Conservation (phyloP, 2,797 vertebrate species). For the Notolabrus celidotus region DNA sequence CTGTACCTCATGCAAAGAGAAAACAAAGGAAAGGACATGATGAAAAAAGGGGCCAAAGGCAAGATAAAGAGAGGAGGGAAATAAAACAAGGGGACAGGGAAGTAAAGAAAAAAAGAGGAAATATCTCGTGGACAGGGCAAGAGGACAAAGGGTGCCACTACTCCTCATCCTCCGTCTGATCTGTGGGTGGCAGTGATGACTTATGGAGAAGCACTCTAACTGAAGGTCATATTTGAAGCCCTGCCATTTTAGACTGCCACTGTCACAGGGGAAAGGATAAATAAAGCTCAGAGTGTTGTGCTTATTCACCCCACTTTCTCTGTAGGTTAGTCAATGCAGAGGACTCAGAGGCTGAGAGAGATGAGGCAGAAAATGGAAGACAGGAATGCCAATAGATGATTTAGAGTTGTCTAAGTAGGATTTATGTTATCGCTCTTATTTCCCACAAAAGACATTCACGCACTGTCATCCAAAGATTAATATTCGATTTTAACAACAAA, state of each 20-base stretch:
- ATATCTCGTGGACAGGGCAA: constrained; percentile 36
- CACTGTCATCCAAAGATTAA: constrained; percentile 43
- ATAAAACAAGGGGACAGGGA: constrained; percentile 29
- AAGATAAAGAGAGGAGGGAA: constrained; percentile 18
- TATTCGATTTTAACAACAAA: constrained; percentile 60
- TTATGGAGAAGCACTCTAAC: constrained; percentile 75
- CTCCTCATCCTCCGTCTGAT: constrained; percentile 70
- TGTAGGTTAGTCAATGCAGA: constrained; percentile 36
- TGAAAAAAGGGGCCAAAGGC: constrained; percentile 37
- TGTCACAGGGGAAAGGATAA: constrained; percentile 69
- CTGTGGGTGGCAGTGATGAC: constrained; percentile 74
- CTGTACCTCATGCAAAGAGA: constrained; percentile 11
- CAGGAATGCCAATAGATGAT: constrained; percentile 54
- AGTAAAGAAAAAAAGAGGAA: constrained; percentile 52
- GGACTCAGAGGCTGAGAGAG: constrained; percentile 35
- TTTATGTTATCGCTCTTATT: constrained; percentile 52
- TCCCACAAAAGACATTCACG: constrained; percentile 29
- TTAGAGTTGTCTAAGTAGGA: constrained; percentile 51
- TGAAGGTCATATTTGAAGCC: constrained; percentile 80
- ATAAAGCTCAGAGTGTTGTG: constrained; percentile 68
- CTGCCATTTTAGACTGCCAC: constrained; percentile 73
- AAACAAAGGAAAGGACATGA: constrained; percentile 8
- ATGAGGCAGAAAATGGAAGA: constrained; percentile 40
- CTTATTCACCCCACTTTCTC: constrained; percentile 66
- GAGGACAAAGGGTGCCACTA: constrained; percentile 39